phyloP scores from a whole-genome alignment of 2,113 vertebrate genomes.

The Seriola dumerili region DNA sequence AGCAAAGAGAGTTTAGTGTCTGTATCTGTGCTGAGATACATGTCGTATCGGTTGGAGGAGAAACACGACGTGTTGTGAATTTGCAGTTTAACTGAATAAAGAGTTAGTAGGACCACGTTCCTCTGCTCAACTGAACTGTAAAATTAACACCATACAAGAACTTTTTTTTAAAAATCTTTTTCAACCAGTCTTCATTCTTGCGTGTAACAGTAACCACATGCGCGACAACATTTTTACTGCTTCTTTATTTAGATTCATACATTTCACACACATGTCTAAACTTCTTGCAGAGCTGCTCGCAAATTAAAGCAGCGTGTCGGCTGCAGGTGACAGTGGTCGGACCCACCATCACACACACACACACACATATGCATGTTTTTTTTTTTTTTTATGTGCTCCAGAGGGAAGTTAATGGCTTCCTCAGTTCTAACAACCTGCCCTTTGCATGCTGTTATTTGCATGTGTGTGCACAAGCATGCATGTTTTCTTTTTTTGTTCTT shows the following conservation, averaged over 20 bases:
- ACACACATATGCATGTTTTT: background rate
- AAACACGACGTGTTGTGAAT: background rate
- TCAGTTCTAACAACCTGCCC: background rate
- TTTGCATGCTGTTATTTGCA: background rate
- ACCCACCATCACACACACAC: background rate
- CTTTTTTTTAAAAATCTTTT: background rate
- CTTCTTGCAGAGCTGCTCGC: background rate
- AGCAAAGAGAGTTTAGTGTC: background rate
- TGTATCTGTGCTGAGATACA: background rate
- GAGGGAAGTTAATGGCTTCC: background rate
- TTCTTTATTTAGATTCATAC: background rate
- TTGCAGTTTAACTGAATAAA: background rate
- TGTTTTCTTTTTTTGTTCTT: background rate
- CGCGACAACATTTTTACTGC: background rate
- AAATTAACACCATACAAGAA: background rate
- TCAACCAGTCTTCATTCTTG: background rate
- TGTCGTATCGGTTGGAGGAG: background rate
- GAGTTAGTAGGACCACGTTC: background rate
- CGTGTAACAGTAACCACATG: background rate
- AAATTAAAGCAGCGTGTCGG: background rate
- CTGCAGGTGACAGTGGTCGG: background rate
- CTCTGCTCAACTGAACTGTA: background rate
- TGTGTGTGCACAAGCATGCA: background rate
- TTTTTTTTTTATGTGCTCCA: background rate
- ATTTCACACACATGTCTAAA: background rate